phyloP scores from a whole-genome alignment of 2,797 vertebrate genomes.

The Miichthys miiuy region DNA sequence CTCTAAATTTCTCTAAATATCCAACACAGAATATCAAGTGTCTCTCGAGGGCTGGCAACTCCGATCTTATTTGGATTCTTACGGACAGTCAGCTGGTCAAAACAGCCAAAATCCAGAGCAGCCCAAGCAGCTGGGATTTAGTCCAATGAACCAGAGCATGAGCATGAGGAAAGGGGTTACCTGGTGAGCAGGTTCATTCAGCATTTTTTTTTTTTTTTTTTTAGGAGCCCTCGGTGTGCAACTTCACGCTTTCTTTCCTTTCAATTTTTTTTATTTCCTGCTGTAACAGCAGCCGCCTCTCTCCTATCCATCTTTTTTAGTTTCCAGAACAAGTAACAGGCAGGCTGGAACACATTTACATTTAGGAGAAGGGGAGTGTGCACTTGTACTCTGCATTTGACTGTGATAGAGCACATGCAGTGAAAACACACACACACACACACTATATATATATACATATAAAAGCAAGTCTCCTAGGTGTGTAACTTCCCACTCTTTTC shows the following conservation, averaged over 20 bases:
- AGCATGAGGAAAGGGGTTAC: not conserved
- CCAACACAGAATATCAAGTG: slow-evolving; percentile 47
- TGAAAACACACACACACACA: slow-evolving; percentile 19
- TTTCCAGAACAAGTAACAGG: slow-evolving; percentile 48
- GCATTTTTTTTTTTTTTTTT: slow-evolving; percentile 37
- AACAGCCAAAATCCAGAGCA: slow-evolving; percentile 29
- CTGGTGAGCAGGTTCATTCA: slow-evolving; percentile 53
- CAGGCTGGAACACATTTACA: slow-evolving; percentile 46
- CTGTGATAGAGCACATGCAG: slow-evolving; percentile 49
- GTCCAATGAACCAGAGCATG: slow-evolving; percentile 16
- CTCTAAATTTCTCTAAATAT: slow-evolving; percentile 28
- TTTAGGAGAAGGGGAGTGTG: slow-evolving; percentile 2
- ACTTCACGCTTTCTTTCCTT: slow-evolving; percentile 38
- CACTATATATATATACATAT: slow-evolving; percentile 9
- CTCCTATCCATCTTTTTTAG: slow-evolving; percentile 28
- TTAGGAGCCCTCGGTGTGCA: slow-evolving; percentile 15
- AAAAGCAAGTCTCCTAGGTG: slow-evolving; percentile 36
- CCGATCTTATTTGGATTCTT: slow-evolving; percentile 33
- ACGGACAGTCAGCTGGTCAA: slow-evolving; percentile 32
- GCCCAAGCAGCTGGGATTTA: slow-evolving; percentile 23
- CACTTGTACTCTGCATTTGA: slow-evolving; percentile 34
- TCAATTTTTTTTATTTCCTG: not conserved
- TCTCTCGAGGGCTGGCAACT: slow-evolving; percentile 1
- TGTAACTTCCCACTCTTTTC: slow-evolving; percentile 57
- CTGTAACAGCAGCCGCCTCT: slow-evolving; percentile 29